Conservation (phyloP, 2,888 invertebrate species). For the Eilema depressum region DNA sequence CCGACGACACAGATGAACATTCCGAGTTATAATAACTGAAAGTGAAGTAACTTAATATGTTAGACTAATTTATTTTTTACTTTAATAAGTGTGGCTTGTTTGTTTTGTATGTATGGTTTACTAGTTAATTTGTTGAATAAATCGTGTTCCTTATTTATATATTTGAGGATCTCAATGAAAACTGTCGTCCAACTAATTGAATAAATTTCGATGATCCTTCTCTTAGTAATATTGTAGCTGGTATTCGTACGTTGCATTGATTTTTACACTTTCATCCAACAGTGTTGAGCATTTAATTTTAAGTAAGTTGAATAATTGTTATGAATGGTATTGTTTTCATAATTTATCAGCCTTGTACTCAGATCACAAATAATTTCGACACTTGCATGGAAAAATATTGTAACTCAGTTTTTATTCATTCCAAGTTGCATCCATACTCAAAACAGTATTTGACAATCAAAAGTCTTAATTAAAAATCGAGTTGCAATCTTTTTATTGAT, state of each 20-base stretch:
- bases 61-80: slow-evolving; percentile 82
- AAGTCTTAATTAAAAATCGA: slow-evolving; percentile 4
- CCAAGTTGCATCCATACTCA: not conserved
- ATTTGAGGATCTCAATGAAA: slow-evolving; percentile 19
- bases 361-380: not conserved
- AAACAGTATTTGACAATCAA: not conserved
- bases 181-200: slow-evolving; percentile 8
- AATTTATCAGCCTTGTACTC: not conserved
- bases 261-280: not conserved
- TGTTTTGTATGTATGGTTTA: slow-evolving; percentile 58
- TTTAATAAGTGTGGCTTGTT: slow-evolving; percentile 72
- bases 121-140: slow-evolving; percentile 23
- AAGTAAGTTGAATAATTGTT: slow-evolving; percentile 1
- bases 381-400: not conserved
- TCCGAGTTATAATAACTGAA: slow-evolving; percentile 84
- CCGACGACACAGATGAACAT: slow-evolving; percentile 67
- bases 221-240: not conserved
- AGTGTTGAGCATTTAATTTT: not conserved
- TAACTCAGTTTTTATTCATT: not conserved
- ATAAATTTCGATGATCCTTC: slow-evolving; percentile 3
- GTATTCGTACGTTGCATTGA: not conserved
- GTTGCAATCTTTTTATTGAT: not conserved
- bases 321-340: not conserved
- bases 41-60: slow-evolving; percentile 70
- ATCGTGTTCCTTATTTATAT: slow-evolving; percentile 15